Evolutionary conservation across 1,140 invertebrate species (phyloP), one percentile per base, ranked within the genome.

Genomic region (Augochlora pura): DNA sequence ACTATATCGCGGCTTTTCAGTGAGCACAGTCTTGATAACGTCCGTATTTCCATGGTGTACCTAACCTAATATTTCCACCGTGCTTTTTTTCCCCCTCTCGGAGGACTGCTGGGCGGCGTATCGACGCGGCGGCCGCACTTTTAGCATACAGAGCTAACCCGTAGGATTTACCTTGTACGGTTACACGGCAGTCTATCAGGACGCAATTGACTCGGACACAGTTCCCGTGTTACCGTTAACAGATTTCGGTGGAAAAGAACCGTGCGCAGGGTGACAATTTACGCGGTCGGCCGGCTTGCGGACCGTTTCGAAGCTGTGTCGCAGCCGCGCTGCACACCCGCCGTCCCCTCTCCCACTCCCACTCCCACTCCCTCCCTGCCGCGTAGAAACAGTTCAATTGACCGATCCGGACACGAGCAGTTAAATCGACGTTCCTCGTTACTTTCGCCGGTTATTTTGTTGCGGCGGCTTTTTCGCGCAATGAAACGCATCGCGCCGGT

Each of bases 381-480:
- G n/a, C 63, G 62, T 77, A 77, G 75, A 42, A 25, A 70, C 66
- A 14, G 76, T 72, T 64, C 46, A 72, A 78, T 78, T 62, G 68
- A 70, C 67, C 66, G 65, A 69, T 70, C 49, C 74, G 74, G 54
- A 25, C 65, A 39, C 38, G 74, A 60, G 57, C 74, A 9, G 66
- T 78, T 78, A 78, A 77, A 77, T 78, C 69, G 68, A 64, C 76
- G 76, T 78, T 78, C 42, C 76, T 78, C 76, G 76, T 78, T 78
- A 78, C 76, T 64, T 77, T 72, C 68, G 25, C 69, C 60, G 69
- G 69, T 57, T 71, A 64, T 72, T 72, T 46, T 32, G 69, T 65
- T 78, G 60, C 49, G 5, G 46, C 59, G 32, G 38, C 71, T 78
- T 72, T 78, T 78, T 78, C 68, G 60, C 59, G 21, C 76, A 64